Conservation (phyloP, 2,797 vertebrate species). For the Chelon auratus region DNA sequence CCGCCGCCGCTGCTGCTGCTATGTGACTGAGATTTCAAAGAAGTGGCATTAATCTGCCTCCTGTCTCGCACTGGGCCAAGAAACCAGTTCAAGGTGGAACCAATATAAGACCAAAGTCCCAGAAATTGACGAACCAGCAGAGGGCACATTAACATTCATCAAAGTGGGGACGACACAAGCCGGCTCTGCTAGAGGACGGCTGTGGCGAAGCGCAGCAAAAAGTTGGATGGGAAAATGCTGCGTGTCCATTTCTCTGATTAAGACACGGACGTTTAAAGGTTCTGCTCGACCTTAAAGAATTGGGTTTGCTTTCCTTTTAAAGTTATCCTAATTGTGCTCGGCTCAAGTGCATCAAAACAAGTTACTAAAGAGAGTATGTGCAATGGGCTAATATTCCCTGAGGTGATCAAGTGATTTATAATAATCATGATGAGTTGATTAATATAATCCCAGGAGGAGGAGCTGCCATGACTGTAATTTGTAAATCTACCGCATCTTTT, state of each 20-base stretch:
- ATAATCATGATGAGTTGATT: conserved; percentile 46
- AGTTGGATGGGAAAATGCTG: not conserved
- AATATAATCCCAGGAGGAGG: conserved; percentile 37
- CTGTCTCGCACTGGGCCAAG: conserved; percentile 66
- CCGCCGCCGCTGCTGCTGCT: conserved; percentile 29
- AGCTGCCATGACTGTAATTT: conserved; percentile 24
- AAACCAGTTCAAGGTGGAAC: conserved; percentile 82
- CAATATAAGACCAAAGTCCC: conserved; percentile 58
- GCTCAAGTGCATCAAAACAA: conserved; percentile 22
- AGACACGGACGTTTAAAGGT: not conserved
- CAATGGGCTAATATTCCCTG: conserved; percentile 26
- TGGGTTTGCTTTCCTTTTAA: not conserved
- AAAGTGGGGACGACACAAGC: conserved; percentile 35
- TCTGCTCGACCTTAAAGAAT: not conserved
- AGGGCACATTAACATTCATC: conserved; percentile 52
- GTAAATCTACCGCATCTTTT: conserved; percentile 28
- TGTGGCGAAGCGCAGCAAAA: not conserved
- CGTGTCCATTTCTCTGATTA: not conserved
- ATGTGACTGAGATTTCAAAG: conserved; percentile 80
- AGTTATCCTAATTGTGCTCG: not conserved
- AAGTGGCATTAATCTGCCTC: conserved; percentile 78
- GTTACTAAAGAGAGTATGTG: not conserved
- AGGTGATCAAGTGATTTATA: conserved; percentile 49
- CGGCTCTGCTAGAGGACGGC: conserved; percentile 20
- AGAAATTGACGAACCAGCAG: conserved; percentile 58